Base-by-base conservation (phyloP, 2,113 vertebrate species). In the Halcyon malimbica region DNA sequence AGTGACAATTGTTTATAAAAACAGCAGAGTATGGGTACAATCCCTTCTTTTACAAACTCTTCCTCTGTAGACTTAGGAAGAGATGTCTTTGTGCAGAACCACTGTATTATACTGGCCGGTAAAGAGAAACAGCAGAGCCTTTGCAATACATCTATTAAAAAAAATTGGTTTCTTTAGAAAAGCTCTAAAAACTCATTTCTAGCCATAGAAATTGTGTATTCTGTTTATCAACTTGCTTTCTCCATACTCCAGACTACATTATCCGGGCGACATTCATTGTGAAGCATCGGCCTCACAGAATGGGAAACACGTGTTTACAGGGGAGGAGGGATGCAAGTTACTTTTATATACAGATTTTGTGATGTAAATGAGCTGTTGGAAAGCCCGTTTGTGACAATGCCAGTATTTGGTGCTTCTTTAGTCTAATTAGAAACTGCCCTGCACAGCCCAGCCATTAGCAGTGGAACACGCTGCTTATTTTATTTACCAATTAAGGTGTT, bases 151-250 rank as follows among this genome's bases (percentile, higher is more conserved):
- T 48, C 59, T 74, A 51, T 85, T 82, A 39, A 39, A 65, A 87
- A 59, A 85, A 92, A 62, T 0, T 46, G n/a, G 3, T 44, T 70
- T 76, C 81, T 93, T 93, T 85, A 94, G 63, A 93, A 93, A 94
- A 96, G 41, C n/a, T 82, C 59, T 76, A 81, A 92, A 93, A 95
- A 20, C 71, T 94, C 20, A 90, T 95, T 95, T 95, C 68, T 62
- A 81, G 39, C 79, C 50, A 89, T 48, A 65, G 77, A 96, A 96
- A 93, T 60, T 28, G 63, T 11, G 6, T 31, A 67, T 63, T 91
- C 39, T 94, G 54, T 87, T 96, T 93, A 83, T 90, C 73, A 83
- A 67, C 56, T 76, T 59, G 57, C 68, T 86, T 93, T 67, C 24
- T 71, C 60, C 51, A 15, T 57, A 77, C 46, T 94, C 48, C 81